Base-by-base conservation (phyloP, 2,888 invertebrate species). In the Sphaeridia pumilis region DNA sequence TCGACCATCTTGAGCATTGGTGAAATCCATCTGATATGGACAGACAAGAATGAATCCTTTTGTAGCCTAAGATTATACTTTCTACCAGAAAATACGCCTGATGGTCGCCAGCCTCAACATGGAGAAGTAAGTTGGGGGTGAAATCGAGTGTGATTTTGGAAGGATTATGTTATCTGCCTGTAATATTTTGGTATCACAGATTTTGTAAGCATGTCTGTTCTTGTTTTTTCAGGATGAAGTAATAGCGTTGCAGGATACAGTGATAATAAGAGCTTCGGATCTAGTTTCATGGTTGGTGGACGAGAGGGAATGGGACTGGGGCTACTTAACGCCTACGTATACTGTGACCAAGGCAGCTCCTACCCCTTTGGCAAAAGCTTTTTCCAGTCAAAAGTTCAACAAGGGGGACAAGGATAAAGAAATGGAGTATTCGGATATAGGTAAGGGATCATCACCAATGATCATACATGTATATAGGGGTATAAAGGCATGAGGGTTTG, bases 51-150 rank as follows among this genome's bases (percentile, higher is more conserved):
- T 66, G 83, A 83, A 73, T 81, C 83, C 66, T 75, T 92, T 68
- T 83, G 86, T 61, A 87, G 87, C 68, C 75, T 90, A 49, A 74
- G 88, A 63, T 77, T 92, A 49, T 92, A 90, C 76, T 89, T 89
- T 74, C 76, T 89, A 65, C 92, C 92, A 26, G 89, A 90, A 74
- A 86, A 90, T 74, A 89, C 89, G 36, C 88, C 89, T 4, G 86
- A 86, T 49, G 90, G 90, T 24, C 55, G 59, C 5, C 55, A 45
- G 26, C 52, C 79, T 68, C 79, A 78, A 65, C 88, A 89, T 68
- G 90, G 89, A 67, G 85, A 88, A 87, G 90, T 89, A 68, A 77
- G 81, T 71, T n/a, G n/a, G n/a, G n/a, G n/a, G n/a, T n/a, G n/a
- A n/a, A n/a, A n/a, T n/a, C n/a, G n/a, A n/a, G n/a, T n/a, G n/a